Percentiles rank a stretch among this genome's conserved stretches.
These are phyloP conservation scores for Cavia porcellus DNA, from an alignment of 2,113 vertebrate genomes.

Conservation along the genomic window DNA sequence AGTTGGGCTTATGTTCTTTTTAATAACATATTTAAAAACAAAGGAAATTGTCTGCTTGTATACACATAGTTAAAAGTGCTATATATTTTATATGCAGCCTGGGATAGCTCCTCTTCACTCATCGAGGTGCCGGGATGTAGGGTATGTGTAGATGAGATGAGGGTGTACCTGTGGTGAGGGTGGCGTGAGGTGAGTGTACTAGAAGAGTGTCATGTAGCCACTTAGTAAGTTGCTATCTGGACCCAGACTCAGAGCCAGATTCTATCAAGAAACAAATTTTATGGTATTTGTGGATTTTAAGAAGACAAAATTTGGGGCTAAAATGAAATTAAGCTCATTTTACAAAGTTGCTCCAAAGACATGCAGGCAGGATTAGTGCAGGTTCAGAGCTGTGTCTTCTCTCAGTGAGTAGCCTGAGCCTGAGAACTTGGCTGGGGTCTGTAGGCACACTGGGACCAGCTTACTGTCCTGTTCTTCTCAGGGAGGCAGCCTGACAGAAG, in stretches of 20 bases:
- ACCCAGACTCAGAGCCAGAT: not conserved
- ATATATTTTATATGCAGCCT: not conserved
- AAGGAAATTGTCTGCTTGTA: not conserved
- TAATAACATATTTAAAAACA: not conserved
- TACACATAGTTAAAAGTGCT: no score
- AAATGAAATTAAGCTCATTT: not conserved
- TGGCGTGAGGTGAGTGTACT: not conserved
- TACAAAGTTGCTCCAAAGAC: not conserved
- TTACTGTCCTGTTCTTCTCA: not conserved
- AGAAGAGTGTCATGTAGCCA: not conserved
- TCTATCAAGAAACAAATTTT: conserved; percentile 41
- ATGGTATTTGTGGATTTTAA: not conserved
- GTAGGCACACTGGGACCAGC: not conserved
- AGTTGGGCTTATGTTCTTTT: not conserved
- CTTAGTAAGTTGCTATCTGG: conserved; percentile 22
- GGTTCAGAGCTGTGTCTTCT: not conserved
- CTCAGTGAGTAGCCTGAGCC: not conserved
- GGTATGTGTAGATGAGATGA: not conserved
- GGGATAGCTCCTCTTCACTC: not conserved
- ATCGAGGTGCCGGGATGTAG: not conserved
- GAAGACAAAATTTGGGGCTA: not conserved
- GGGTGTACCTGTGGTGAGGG: not conserved
- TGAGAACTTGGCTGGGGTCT: not conserved
- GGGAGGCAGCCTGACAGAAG: not conserved
- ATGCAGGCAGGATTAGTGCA: not conserved